Conservation (phyloP, 2,888 invertebrate species). For the Anarsia innoxiella region DNA sequence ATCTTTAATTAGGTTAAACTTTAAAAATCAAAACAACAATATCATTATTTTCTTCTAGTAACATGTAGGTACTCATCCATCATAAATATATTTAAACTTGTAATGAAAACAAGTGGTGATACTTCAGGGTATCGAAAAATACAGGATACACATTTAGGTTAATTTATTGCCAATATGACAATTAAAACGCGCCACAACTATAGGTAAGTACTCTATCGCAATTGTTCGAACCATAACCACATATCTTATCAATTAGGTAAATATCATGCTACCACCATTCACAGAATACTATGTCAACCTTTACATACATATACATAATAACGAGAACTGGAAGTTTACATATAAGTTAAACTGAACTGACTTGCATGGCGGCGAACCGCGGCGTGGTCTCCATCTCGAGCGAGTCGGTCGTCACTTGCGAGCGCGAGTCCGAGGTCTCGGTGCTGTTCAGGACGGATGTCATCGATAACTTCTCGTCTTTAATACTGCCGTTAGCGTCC, state of each 20-base stretch:
- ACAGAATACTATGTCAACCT: slow-evolving; percentile 7
- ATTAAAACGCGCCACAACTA: slow-evolving; percentile 1
- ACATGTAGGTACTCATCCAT: slow-evolving; percentile 5
- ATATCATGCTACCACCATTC: slow-evolving; percentile 12
- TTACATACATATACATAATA: too few species aligned
- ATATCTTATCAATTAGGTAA: not conserved
- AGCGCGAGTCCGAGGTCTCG: slow-evolving; percentile 63
- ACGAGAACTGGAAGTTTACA: slow-evolving; percentile 10
- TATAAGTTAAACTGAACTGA: slow-evolving; percentile 63
- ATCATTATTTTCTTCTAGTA: slow-evolving; percentile 5
- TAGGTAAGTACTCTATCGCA: slow-evolving; percentile 2
- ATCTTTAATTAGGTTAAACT: slow-evolving; percentile 10
- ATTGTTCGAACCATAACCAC: slow-evolving; percentile 7
- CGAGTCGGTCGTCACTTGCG: slow-evolving; percentile 68
- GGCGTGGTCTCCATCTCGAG: slow-evolving; percentile 68
- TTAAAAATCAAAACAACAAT: slow-evolving; percentile 12
- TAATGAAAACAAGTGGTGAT: slow-evolving; percentile 4
- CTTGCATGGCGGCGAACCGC: slow-evolving; percentile 74
- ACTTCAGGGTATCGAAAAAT: slow-evolving; percentile 1
- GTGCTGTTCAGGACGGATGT: slow-evolving; percentile 53
- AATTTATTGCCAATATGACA: not conserved
- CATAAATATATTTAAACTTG: slow-evolving; percentile 6
- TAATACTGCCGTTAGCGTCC: slow-evolving; percentile 60
- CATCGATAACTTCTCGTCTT: slow-evolving; percentile 66
- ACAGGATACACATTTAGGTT: slow-evolving; percentile 1